phyloP scores from a whole-genome alignment of 23 tunicate species.

The Halocynthia aurantium region DNA sequence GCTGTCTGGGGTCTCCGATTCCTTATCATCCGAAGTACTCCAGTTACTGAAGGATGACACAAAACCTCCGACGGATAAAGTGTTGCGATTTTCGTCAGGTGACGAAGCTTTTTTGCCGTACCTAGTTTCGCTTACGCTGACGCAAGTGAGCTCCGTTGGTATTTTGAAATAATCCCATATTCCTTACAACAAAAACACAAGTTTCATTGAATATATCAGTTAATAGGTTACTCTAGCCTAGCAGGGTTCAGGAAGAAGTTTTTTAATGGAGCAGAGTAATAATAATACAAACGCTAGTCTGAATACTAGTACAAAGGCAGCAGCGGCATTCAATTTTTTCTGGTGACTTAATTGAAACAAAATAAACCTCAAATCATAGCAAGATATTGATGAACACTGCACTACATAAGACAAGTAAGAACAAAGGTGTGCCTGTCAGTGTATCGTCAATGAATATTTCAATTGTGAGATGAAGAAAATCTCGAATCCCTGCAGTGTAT shows the following conservation, averaged over 20 bases:
- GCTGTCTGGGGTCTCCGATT: not conserved
- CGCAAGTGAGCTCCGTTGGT: not conserved
- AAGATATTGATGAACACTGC: too few relatives aligned
- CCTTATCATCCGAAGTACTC: not conserved
- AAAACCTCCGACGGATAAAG: not conserved
- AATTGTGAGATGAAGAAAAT: not conserved
- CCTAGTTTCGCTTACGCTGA: not conserved
- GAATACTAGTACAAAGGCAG: too few relatives aligned
- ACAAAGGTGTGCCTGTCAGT: too few relatives aligned
- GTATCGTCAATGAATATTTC: too few relatives aligned
- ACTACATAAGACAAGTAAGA: too few relatives aligned
- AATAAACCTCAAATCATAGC: too few relatives aligned
- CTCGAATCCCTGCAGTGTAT: not conserved
- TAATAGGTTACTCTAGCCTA: too few relatives aligned
- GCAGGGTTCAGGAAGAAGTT: too few relatives aligned
- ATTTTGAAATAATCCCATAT: constrained; percentile 4
- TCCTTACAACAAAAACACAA: constrained; percentile 1
- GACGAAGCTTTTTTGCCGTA: not conserved
- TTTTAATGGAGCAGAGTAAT: too few relatives aligned
- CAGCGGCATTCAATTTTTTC: too few relatives aligned
- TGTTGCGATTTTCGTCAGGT: not conserved
- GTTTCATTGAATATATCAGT: not conserved
- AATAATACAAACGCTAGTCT: too few relatives aligned
- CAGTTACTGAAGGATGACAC: not conserved
- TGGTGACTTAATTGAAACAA: too few relatives aligned